Evolutionary conservation across 2,888 invertebrate species (phyloP).

Genomic region (Xylota segnis): DNA sequence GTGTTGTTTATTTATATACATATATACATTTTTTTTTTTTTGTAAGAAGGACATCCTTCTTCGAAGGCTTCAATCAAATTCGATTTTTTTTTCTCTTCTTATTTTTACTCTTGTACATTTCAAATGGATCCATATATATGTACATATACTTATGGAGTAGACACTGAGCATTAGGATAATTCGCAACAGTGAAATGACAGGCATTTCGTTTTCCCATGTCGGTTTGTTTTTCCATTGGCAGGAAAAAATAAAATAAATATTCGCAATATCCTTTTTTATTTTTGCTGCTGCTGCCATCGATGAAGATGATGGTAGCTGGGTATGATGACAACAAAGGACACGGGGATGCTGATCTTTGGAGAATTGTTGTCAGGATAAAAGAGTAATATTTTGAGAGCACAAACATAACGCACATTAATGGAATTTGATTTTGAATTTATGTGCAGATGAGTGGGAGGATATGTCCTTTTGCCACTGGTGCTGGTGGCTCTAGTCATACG

Average conservation of each 20-base stretch:
- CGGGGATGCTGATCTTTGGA: constrained; percentile 66
- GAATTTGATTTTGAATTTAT: constrained; percentile 65
- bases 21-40: neutral
- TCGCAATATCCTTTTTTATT: constrained; percentile 53
- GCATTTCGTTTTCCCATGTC: constrained; percentile 74
- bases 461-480: neutral
- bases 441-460: neutral
- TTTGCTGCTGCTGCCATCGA: constrained; percentile 37
- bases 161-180: constrained; percentile 71
- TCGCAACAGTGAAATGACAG: constrained; percentile 74
- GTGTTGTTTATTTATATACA: constrained; percentile 74
- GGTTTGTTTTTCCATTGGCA: constrained; percentile 58
- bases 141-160: constrained; percentile 8
- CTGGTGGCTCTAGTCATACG: neutral
- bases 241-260: constrained; percentile 24
- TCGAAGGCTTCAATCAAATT: constrained; percentile 74
- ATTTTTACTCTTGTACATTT: constrained; percentile 46
- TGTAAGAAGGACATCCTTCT: constrained; percentile 70
- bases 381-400: constrained; percentile 68
- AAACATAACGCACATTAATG: constrained; percentile 64
- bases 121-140: constrained; percentile 57
- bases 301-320: constrained; percentile 47
- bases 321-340: constrained; percentile 63
- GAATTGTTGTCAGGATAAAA: constrained; percentile 69
- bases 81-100: constrained; percentile 41